Conservation (phyloP, 1,140 invertebrate species). For the Ruditapes philippinarum region DNA sequence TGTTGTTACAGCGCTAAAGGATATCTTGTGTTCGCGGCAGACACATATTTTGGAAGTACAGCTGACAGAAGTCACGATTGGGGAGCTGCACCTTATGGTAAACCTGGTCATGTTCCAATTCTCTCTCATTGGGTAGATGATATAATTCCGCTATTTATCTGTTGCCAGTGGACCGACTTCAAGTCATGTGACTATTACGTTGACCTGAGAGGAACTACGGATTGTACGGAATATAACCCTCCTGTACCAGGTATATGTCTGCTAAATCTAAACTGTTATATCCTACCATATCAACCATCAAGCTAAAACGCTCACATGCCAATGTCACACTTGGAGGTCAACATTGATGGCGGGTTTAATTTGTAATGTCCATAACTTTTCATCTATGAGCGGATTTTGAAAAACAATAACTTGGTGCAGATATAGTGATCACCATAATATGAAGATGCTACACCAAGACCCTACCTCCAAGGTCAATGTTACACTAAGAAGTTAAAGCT, state of each 20-base stretch:
- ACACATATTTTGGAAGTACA: conserved; percentile 97
- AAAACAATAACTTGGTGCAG: too few species aligned
- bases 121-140: conserved; percentile 98
- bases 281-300: too few species aligned
- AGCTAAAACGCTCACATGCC: too few species aligned
- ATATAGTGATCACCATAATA: too few species aligned
- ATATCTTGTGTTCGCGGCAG: conserved; percentile 96
- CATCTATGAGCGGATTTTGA: too few species aligned
- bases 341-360: too few species aligned
- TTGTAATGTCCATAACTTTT: too few species aligned
- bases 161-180: conserved; percentile 97
- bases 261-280: too few species aligned
- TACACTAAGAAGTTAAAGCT: too few species aligned
- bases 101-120: conserved; percentile 95
- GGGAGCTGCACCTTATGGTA: conserved; percentile 96
- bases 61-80: conserved; percentile 95
- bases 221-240: conserved; percentile 97
- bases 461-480: too few species aligned
- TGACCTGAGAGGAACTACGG: conserved; percentile 96
- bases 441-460: too few species aligned
- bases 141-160: conserved; percentile 96
- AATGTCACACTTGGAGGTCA: too few species aligned
- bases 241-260: conserved; percentile 92
- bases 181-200: conserved; percentile 98
- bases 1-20: conserved; percentile 98